Percentiles rank a stretch among this genome's conserved stretches.
Conservation (phyloP, 1,140 invertebrate species). For the Scaptomyza montana region DNA sequence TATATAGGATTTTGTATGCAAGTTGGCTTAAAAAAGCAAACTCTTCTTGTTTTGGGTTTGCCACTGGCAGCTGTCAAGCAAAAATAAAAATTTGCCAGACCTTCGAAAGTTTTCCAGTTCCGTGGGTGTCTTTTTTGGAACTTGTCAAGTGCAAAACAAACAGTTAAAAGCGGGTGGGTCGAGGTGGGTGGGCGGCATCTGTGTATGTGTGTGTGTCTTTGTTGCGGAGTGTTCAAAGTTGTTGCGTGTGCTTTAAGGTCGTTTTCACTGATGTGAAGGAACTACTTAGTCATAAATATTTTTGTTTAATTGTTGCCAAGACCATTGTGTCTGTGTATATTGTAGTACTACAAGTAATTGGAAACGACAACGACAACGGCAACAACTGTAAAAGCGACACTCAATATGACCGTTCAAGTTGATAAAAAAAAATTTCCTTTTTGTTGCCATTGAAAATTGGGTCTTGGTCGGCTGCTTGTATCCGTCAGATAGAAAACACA, state of each 20-base stretch:
- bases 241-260: slow-evolving; percentile 39
- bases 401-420: slow-evolving; percentile 58
- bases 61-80: slow-evolving; percentile 28
- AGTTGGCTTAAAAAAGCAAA: neutral
- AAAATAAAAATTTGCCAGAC: slow-evolving; percentile 24
- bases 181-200: slow-evolving; percentile 4
- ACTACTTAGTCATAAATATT: neutral
- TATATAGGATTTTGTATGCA: no score
- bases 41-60: slow-evolving; percentile 23
- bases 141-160: slow-evolving; percentile 35
- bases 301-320: slow-evolving; percentile 56
- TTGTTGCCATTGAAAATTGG: slow-evolving; percentile 63
- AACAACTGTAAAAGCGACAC: slow-evolving; percentile 36
- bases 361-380: slow-evolving; percentile 34
- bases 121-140: slow-evolving; percentile 42
- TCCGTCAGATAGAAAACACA: slow-evolving; percentile 37
- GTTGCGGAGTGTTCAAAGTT: slow-evolving; percentile 9
- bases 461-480: slow-evolving; percentile 68
- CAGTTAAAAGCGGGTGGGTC: slow-evolving; percentile 7
- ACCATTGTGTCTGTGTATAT: slow-evolving; percentile 44
- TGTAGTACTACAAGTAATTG: slow-evolving; percentile 59
- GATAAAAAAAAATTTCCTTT: slow-evolving; percentile 65
- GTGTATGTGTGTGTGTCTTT: neutral
- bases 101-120: slow-evolving; percentile 52
- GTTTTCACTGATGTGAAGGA: slow-evolving; percentile 18